These are phyloP conservation scores for Phycodurus eques DNA, from an alignment of 2,113 vertebrate species.

Conservation along the genomic window DNA sequence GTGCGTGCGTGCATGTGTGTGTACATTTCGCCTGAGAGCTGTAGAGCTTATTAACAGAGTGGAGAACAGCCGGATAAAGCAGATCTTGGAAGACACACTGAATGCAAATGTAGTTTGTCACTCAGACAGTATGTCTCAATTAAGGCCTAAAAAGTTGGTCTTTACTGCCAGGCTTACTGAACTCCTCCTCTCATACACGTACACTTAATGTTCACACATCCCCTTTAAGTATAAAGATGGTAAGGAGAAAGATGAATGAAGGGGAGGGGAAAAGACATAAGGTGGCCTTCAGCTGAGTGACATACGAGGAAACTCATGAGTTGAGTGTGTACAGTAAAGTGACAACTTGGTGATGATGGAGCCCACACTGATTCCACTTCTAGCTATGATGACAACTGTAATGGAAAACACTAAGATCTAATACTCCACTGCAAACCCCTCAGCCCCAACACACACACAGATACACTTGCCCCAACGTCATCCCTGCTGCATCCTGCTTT, in stretches of 20 bases:
- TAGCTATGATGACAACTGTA: constrained; percentile 55
- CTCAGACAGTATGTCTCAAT: constrained; percentile 98
- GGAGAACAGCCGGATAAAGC: constrained; percentile 75
- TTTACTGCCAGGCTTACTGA: constrained; percentile 81
- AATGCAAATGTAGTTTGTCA: constrained; percentile 99
- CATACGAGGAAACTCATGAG: constrained; percentile 40
- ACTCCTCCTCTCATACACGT: constrained; percentile 77
- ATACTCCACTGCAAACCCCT: constrained; percentile 13
- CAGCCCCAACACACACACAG: neutral
- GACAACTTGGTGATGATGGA: constrained; percentile 56
- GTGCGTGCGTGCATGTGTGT: neutral
- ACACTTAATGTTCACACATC: constrained; percentile 34
- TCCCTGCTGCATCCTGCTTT: constrained; percentile 10
- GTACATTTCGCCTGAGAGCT: constrained; percentile 60
- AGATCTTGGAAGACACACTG: constrained; percentile 84
- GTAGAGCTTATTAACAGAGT: constrained; percentile 90
- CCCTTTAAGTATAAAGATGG: constrained; percentile 41
- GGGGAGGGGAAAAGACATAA: constrained; percentile 38
- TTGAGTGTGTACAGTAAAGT: constrained; percentile 45
- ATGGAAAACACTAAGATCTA: constrained; percentile 53
- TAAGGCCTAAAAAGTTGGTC: constrained; percentile 79
- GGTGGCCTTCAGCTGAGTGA: constrained; percentile 48
- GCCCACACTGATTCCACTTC: neutral
- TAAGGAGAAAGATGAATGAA: constrained; percentile 46
- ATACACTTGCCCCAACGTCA: neutral